Evolutionary conservation across 1,140 invertebrate genomes (phyloP).

Genomic region (Metaphire vulgaris): DNA sequence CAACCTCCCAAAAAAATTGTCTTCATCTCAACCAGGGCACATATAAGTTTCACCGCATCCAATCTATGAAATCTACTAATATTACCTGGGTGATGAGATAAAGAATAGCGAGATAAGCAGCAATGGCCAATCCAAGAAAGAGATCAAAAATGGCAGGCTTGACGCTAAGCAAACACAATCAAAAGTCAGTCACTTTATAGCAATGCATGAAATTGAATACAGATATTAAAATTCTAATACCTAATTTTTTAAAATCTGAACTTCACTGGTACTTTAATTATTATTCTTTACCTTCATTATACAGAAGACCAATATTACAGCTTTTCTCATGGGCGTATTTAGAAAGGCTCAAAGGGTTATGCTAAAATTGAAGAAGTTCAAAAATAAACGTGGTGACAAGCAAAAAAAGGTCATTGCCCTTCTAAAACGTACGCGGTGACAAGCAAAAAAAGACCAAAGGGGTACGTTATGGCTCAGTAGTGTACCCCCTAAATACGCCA

Average conservation of each 20-base stretch:
- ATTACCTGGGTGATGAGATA: conserved; percentile 71
- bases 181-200: conserved; percentile 10
- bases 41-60: no score
- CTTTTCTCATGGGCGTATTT: not conserved
- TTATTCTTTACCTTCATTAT: not conserved
- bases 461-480: no score
- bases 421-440: no score
- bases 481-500: no score
- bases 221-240: not conserved
- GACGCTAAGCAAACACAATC: conserved; percentile 61
- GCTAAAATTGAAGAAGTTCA: no score
- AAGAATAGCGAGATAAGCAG: conserved; percentile 69
- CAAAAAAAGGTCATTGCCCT: no score
- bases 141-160: conserved; percentile 97
- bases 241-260: not conserved
- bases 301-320: not conserved
- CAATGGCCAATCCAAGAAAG: conserved; percentile 77
- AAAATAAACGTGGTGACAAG: no score
- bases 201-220: not conserved
- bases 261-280: not conserved
- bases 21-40: no score
- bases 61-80: not conserved
- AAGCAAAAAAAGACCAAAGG: no score
- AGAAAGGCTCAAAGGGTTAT: no score
- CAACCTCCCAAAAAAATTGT: no score